phyloP scores from a whole-genome alignment of 2,113 vertebrate genomes.

The Chlorodrepanis virens region DNA sequence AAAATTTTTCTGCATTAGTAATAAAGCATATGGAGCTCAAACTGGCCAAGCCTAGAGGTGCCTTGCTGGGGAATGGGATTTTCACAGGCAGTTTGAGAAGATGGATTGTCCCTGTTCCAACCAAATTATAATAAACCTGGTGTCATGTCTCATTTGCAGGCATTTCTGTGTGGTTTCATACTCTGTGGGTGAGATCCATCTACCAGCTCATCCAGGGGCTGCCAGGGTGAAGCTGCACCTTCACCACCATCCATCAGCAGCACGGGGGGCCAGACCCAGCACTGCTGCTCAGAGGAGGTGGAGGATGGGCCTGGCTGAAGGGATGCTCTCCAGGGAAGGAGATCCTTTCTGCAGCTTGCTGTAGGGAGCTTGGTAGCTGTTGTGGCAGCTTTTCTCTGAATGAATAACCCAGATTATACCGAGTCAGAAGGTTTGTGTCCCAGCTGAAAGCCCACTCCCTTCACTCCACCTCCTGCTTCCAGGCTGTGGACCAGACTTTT shows the following conservation, averaged over 20 bases:
- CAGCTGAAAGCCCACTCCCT: accelerated
- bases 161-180: not conserved
- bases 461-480: not conserved
- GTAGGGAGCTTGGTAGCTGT: not conserved
- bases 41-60: not conserved
- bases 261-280: accelerated
- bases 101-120: not conserved
- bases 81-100: constrained; percentile 25
- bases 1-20: not conserved
- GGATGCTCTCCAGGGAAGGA: not conserved
- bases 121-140: constrained; percentile 14
- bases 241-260: not conserved
- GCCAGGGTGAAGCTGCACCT: not conserved
- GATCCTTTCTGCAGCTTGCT: not conserved
- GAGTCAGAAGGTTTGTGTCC: not conserved
- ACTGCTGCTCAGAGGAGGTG: accelerated
- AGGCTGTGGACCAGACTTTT: not conserved
- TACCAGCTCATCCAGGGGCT: not conserved
- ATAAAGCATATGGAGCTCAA: not conserved
- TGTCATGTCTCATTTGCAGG: constrained; percentile 14
- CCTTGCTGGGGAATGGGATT: not conserved
- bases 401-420: not conserved
- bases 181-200: not conserved
- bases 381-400: not conserved
- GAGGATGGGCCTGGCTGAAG: not conserved